Conservation (phyloP, 1,140 invertebrate species). For the Trichonephila clavipes region DNA sequence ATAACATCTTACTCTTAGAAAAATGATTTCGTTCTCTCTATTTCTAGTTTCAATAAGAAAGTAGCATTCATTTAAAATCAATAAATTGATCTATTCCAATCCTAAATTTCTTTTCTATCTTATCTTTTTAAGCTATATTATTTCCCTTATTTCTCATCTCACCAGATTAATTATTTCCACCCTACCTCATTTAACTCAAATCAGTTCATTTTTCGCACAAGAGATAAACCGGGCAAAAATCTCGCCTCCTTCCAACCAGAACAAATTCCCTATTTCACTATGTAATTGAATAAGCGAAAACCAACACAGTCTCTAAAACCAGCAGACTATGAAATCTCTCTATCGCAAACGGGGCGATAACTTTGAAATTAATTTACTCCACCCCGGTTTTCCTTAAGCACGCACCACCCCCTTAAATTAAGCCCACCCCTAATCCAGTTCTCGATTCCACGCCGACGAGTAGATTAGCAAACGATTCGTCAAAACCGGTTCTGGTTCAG, state of each 20-base stretch:
- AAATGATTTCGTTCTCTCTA: too few species aligned
- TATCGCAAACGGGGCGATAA: slow-evolving; percentile 18
- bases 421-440: slow-evolving; percentile 15
- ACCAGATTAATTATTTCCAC: background rate
- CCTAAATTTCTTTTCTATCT: background rate
- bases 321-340: slow-evolving; percentile 37
- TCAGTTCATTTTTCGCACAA: background rate
- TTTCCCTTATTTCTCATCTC: background rate
- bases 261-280: slow-evolving; percentile 7
- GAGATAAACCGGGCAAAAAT: background rate
- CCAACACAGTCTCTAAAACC: slow-evolving; percentile 7
- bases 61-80: too few species aligned
- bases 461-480: slow-evolving; percentile 62
- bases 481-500: slow-evolving; percentile 39
- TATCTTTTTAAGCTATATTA: background rate
- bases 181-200: background rate
- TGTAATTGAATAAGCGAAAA: slow-evolving; percentile 31
- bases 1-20: too few species aligned
- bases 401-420: slow-evolving; percentile 40
- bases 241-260: background rate
- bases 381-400: background rate
- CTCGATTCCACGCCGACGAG: slow-evolving; percentile 54
- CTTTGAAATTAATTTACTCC: slow-evolving; percentile 56
- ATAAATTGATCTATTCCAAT: too few species aligned
- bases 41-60: too few species aligned